Base-by-base conservation (phyloP, 2,888 invertebrate genomes). In the Agrochola circellaris region DNA sequence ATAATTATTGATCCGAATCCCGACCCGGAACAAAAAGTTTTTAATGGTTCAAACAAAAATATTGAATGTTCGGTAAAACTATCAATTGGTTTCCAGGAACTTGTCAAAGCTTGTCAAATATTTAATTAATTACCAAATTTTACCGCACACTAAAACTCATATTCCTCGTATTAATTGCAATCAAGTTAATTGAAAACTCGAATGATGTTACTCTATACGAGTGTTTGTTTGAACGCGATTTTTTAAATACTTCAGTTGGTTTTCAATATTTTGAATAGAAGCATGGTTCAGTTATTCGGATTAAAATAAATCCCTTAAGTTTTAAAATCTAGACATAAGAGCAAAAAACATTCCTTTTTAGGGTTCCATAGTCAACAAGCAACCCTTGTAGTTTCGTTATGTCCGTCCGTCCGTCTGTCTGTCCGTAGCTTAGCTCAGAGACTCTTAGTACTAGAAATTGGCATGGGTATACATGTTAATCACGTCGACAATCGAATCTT, bases 171-270 rank as follows among this genome's bases (percentile, higher is more conserved):
- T 66, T 62, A 34, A 62, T 60, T 73, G 51, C 61, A 70, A 68
- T 79, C 54, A 20, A 79, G 42, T 51, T 65, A 72, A 66, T 81
- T 69, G 38, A 66, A 84, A 79, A 75, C 56, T 65, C 11, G n/a
- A 60, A n/a, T 67, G 13, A 34, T 54, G 68, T 71, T 34, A 79
- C n/a, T 62, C 30, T 30, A 17, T 45, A 45, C 38, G 51, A 64
- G 23, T n/a, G n/a, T 79, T 74, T 64, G 54, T 51, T 30, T 9
- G 23, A 54, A 17, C 1, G 7, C 45, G 11, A 23, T 58, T 75
- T 61, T 0, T 11, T 23, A n/a, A 26, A 38, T 30, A 60, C 15
- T n/a, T 26, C 30, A 34, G 23, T 61, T 6, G 26, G 1, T 51
- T 69, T 65, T 20, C 17, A 45, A 60, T 66, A n/a, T 60, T 81